phyloP scores from a whole-genome alignment of 2,888 invertebrate genomes.

The Leptura quadrifasciata region DNA sequence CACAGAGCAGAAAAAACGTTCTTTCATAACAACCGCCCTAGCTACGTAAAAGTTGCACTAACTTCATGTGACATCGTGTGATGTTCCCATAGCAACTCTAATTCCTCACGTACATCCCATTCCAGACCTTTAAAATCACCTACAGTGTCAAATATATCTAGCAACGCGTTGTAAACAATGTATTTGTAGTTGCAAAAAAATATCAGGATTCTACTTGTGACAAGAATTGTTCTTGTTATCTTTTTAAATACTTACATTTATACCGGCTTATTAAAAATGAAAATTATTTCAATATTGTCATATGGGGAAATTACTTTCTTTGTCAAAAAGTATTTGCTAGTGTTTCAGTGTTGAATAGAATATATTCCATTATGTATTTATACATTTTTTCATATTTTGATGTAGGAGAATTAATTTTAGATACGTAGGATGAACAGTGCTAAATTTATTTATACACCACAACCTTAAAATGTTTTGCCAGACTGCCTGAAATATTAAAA shows the following conservation, averaged over 20 bases:
- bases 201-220: not conserved
- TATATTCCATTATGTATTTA: not conserved
- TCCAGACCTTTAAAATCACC: not conserved
- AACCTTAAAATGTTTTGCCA: no score
- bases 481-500: no score
- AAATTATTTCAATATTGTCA: not conserved
- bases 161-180: not conserved
- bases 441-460: not conserved
- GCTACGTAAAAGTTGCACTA: not conserved
- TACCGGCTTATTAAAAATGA: not conserved
- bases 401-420: not conserved
- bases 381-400: constrained; percentile 3
- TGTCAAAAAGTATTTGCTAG: no score
- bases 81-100: constrained; percentile 7
- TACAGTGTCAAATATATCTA: not conserved
- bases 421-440: not conserved
- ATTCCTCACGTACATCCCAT: constrained; percentile 3
- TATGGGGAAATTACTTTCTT: no score
- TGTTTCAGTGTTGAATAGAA: not conserved
- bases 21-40: not conserved
- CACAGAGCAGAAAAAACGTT: not conserved
- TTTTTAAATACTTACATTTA: not conserved
- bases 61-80: not conserved
- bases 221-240: not conserved
- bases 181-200: not conserved